phyloP scores from a whole-genome alignment of 2,888 invertebrate genomes.

The Toxonevra muliebris region DNA sequence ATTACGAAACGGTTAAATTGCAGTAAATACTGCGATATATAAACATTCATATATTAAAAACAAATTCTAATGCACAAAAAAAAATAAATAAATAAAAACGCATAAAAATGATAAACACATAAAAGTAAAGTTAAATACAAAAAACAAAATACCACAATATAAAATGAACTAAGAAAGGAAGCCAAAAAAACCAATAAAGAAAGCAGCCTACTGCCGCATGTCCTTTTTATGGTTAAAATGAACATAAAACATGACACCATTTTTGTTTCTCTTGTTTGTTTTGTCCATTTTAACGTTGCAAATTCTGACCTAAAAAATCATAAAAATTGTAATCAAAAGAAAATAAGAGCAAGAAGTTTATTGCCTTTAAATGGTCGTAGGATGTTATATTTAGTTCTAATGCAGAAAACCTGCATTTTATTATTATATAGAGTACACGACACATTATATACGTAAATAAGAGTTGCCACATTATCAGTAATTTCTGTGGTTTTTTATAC shows the following conservation, averaged over 20 bases:
- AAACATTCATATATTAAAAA: constrained; percentile 18
- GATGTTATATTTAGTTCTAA: constrained; percentile 13
- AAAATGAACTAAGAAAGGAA: neutral
- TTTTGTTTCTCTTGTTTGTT: constrained; percentile 33
- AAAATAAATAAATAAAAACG: constrained; percentile 24
- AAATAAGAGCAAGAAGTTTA: constrained; percentile 47
- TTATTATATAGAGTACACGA: constrained; percentile 8
- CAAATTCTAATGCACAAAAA: constrained; percentile 19
- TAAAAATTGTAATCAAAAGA: constrained; percentile 53
- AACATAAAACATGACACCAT: constrained; percentile 47
- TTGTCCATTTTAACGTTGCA: constrained; percentile 25
- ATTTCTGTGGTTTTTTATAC: too few relatives aligned
- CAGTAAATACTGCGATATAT: too few relatives aligned
- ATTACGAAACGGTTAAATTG: too few relatives aligned
- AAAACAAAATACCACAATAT: neutral
- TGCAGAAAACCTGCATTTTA: constrained; percentile 21
- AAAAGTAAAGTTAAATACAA: constrained; percentile 15
- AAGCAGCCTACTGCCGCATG: constrained; percentile 14
- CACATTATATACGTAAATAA: too few relatives aligned
- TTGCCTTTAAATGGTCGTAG: constrained; percentile 34
- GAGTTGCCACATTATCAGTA: too few relatives aligned
- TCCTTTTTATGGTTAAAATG: constrained; percentile 28
- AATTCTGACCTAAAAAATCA: constrained; percentile 58
- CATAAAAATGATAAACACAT: constrained; percentile 21
- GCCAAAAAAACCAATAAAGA: constrained; percentile 23